A percentile compares a stretch with the other conserved stretches of the same genome.
Conservation (phyloP, 2,113 vertebrate species). For the Nothocercus julius region DNA sequence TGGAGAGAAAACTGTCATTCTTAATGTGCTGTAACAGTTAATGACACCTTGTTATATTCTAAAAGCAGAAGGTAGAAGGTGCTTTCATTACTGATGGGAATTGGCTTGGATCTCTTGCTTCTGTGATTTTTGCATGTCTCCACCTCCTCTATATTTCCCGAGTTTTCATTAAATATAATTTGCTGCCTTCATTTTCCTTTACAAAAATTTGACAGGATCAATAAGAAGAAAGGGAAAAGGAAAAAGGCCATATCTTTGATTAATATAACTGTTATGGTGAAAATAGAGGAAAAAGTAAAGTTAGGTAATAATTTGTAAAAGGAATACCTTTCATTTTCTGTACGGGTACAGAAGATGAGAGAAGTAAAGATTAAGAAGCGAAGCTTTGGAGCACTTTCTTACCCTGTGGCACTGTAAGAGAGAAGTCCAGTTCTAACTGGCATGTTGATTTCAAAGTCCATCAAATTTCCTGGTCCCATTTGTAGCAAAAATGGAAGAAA, state of each 20-base stretch:
- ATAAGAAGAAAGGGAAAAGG: neutral
- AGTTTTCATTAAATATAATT: constrained; percentile 5
- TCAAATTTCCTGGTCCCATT: neutral
- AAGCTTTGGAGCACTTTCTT: neutral
- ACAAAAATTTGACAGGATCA: neutral
- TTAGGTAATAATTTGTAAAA: neutral
- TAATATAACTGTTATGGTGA: neutral
- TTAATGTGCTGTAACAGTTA: constrained; percentile 47
- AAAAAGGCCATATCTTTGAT: neutral
- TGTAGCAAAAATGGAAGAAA: neutral
- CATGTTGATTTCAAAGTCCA: neutral
- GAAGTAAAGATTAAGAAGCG: neutral
- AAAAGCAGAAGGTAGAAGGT: constrained; percentile 33
- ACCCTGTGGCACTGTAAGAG: neutral
- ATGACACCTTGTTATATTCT: constrained; percentile 35
- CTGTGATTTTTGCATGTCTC: constrained; percentile 41
- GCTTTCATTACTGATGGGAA: constrained; percentile 44
- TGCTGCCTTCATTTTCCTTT: neutral
- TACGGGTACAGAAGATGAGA: neutral
- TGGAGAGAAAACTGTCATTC: constrained; percentile 34
- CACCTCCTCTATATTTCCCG: neutral
- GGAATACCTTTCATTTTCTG: neutral
- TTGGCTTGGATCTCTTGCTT: constrained; percentile 45
- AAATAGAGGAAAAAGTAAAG: neutral
- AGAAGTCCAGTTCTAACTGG: neutral